Base-by-base conservation (phyloP, 2,113 vertebrate genomes). In the Zosterops borbonicus region DNA sequence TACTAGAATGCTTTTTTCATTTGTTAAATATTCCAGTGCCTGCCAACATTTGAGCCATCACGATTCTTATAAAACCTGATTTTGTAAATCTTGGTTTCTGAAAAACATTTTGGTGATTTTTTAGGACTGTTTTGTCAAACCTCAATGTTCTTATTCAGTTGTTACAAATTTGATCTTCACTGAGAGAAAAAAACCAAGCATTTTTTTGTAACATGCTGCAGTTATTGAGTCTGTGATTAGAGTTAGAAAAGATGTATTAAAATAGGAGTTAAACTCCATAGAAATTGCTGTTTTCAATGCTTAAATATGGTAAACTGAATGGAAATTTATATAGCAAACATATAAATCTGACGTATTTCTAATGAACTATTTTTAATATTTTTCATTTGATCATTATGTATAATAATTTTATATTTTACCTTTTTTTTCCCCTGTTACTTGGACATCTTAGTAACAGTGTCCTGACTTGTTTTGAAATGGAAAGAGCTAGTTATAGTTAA, bases 81-180 rank as follows among this genome's bases (percentile, higher is more conserved):
- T 96, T 96, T 88, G 37, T 93, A 94, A 95, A 87, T 39, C 24
- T 84, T 49, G 2, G 31, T 62, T 83, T 87, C 85, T 94, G 44
- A 75, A 63, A 95, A 94, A 35, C 58, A n/a, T 92, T 97, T 95
- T 90, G 41, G 7, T 83, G 75, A 93, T 19, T 80, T 95, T 95
- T 95, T 77, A 76, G 73, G 70, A 90, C 33, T 90, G 16, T 52
- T 74, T 89, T 91, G 42, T 91, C 35, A 71, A 67, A 67, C 27
- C 39, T 79, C 19, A 58, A 0, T 93, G 62, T 50, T 71, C 67
- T 87, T 71, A 13, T 37, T 76, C 21, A 58, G 0, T 63, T 90
- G 6, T 50, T 79, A 79, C 6, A 69, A 80, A 83, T 24, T 35
- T 74, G 14, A 78, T 87, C 19, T 67, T 89, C 19, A 33, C 56